Base-by-base conservation (phyloP, 2,888 invertebrate genomes). In the Hedya salicella region DNA sequence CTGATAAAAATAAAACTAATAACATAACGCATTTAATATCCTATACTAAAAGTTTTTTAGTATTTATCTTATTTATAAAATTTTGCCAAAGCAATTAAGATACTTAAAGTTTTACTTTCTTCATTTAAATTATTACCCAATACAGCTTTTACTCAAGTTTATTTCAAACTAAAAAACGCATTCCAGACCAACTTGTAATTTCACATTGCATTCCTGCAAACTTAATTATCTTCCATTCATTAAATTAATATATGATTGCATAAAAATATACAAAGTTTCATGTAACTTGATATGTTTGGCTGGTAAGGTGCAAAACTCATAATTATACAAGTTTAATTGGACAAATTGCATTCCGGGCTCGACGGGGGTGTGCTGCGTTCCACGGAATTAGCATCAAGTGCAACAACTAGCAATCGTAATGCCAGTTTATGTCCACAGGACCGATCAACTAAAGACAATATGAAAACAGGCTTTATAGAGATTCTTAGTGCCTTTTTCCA, bases 261-360 rank as follows among this genome's bases (percentile, higher is more conserved):
- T 36, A 30, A 44, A 52, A 49, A 36, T 32, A 19, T 32, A 19
- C 54, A 60, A 46, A 48, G 54, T 66, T 25, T 46, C 48, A 46
- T 53, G 21, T 30, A 40, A 61, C 54, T 57, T 44, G 57, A 57
- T 57, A 30, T 56, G 40, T 32, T 57, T 11, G 8, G 50, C 14
- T 25, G 36, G 53, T 42, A 60, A 61, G 60, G 61, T 66, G 66
- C 66, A 66, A 54, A 48, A 42, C 11, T 30, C 14, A 42, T 61
- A 54, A 49, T 61, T 61, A 25, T 61, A 46, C 46, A 54, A 46
- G 48, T 46, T 13, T 60, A 60, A 59, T 60, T 53, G 60, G 53
- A 66, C 66, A 61, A 66, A 61, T 61, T 61, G 66, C 66, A 66
- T 66, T 61, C 60, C 48, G 9, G 19, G 32, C 25, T 42, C 44